Evolutionary conservation across 2,113 vertebrate species (phyloP).

Genomic region (Oriolus oriolus): DNA sequence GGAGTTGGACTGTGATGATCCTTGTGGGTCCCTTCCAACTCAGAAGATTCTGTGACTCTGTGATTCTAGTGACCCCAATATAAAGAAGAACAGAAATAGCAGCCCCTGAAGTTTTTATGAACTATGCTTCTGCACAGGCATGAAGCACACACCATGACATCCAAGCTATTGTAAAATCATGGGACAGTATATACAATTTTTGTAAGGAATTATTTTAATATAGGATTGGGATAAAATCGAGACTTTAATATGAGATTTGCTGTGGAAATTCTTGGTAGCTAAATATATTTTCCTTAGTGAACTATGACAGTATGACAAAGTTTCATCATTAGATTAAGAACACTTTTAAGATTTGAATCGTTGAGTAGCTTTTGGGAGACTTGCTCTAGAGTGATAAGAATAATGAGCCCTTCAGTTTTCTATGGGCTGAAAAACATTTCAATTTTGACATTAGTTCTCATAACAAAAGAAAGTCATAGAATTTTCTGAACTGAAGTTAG

Average conservation of each 20-base stretch:
- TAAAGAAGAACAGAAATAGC: background rate
- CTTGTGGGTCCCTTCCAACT: background rate
- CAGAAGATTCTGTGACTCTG: background rate
- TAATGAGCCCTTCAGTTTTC: background rate
- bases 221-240: background rate
- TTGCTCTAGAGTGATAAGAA: background rate
- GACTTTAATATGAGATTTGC: background rate
- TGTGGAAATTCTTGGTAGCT: background rate
- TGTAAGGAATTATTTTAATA: background rate
- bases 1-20: background rate
- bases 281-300: background rate
- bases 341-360: background rate
- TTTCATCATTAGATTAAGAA: background rate
- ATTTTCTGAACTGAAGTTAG: background rate
- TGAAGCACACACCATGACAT: background rate
- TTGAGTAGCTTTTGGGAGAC: background rate
- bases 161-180: background rate
- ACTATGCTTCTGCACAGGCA: background rate
- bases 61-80: background rate
- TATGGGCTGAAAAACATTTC: background rate
- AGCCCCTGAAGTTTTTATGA: background rate
- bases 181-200: background rate
- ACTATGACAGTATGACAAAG: background rate
- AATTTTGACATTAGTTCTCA: background rate
- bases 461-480: background rate